Percentiles rank a stretch among this genome's conserved stretches.
These are phyloP conservation scores for Dioctria linearis DNA, from an alignment of 2,888 invertebrate species.

Conservation along the genomic window DNA sequence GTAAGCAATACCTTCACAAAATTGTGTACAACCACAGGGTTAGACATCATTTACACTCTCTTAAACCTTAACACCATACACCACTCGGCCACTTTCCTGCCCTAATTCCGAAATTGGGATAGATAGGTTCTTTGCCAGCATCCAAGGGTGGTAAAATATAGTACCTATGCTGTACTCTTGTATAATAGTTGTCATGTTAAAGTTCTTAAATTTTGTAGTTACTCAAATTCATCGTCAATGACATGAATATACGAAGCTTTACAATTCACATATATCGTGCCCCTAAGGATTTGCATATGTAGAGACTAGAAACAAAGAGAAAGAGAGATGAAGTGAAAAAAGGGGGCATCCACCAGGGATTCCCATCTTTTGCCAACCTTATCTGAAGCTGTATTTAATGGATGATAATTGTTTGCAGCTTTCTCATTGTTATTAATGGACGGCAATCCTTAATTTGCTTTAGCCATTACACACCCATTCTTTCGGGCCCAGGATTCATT, in stretches of 20 bases:
- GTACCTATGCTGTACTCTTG: neutral
- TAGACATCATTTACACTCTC: conserved; percentile 6
- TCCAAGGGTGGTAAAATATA: neutral
- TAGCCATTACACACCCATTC: conserved; percentile 36
- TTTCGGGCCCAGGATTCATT: conserved; percentile 18
- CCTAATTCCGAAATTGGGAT: conserved; percentile 6
- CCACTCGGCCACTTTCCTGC: neutral
- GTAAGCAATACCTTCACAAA: conserved; percentile 20
- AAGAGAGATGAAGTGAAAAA: neutral
- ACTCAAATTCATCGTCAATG: neutral
- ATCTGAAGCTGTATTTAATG: conserved; percentile 48
- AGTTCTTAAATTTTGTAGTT: conserved; percentile 3
- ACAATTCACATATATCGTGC: neutral
- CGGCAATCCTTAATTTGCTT: conserved; percentile 47
- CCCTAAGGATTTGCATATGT: neutral
- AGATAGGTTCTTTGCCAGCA: neutral
- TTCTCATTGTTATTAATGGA: conserved; percentile 49
- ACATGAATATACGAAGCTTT: neutral
- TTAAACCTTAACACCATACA: neutral
- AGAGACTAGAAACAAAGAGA: neutral
- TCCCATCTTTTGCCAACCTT: conserved; percentile 18
- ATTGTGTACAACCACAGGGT: conserved; percentile 1
- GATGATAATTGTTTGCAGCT: conserved; percentile 50
- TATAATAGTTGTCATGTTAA: conserved; percentile 8
- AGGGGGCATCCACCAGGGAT: neutral